Evolutionary conservation across 2,888 invertebrate species (phyloP), one percentile per base, ranked within the genome.

Genomic region (Panopea generosa): DNA sequence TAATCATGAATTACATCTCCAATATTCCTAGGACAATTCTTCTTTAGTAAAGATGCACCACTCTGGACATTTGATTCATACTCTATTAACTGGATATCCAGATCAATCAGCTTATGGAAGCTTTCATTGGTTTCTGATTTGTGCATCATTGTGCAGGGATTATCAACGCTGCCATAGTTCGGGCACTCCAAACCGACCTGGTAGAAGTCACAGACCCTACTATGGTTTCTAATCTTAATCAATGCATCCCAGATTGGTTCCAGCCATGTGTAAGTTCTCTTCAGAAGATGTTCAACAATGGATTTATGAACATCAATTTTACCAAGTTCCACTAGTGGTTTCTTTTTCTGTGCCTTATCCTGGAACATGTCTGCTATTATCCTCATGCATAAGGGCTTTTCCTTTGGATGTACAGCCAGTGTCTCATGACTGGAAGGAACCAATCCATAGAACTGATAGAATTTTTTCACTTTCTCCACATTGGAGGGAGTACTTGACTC

Each of bases 381-480:
- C 7, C 45, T 22, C 24, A 84, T 27, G 29, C 81, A 84, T 11
- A 77, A 53, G 33, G 86, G 86, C 38, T 81, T 81, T 53, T 77
- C 74, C 40, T 71, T 75, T 22, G 84, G 84, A 55, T 80, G 73
- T 18, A 77, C 52, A 14, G 67, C 76, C 24, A 84, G 29, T 14
- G 65, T 38, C 7, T 62, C 53, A 9, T 59, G 76, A 14, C 69
- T 56, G n/a, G 59, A 22, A 9, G 66, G 61, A 2, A 49, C 63
- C 1, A 88, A 61, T 2, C 87, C 88, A 76, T 84, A 88, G 53
- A 84, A 84, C 33, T 65, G 67, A 27, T 83, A 59, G 40, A 74
- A 84, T 40, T 79, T 40, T 55, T 71, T 68, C 9, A 56, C 43
- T 16, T 74, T 62, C 2, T 61, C 66, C 47, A 78, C 70, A 29